Conservation (phyloP, 2,113 vertebrate species). For the Marmota flaviventris region DNA sequence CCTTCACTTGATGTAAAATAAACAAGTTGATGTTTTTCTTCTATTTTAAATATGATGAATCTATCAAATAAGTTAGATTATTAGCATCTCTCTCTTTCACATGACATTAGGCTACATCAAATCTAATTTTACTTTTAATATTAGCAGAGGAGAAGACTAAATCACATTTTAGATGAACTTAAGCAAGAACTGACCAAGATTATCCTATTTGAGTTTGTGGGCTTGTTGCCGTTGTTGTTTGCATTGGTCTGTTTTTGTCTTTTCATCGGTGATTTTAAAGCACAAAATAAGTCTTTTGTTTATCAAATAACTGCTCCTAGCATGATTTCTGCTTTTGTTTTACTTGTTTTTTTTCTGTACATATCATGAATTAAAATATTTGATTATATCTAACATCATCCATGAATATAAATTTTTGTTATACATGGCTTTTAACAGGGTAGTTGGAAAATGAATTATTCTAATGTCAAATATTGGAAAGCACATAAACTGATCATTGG, state of each 20-base stretch:
- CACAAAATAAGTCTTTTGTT: neutral
- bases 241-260: neutral
- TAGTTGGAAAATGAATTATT: slow-evolving; percentile 26
- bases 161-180: slow-evolving; percentile 44
- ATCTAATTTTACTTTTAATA: slow-evolving; percentile 50
- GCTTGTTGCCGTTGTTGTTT: neutral
- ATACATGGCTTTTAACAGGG: neutral
- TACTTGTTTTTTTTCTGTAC: slow-evolving; percentile 24
- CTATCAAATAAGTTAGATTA: slow-evolving; percentile 53
- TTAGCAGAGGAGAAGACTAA: slow-evolving; percentile 61
- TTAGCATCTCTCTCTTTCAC: slow-evolving; percentile 58
- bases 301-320: neutral
- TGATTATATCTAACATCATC: slow-evolving; percentile 14
- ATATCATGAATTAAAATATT: neutral
- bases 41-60: slow-evolving; percentile 71
- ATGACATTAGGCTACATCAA: slow-evolving; percentile 37
- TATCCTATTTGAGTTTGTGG: neutral
- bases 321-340: neutral
- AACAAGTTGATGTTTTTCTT: slow-evolving; percentile 68
- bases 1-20: slow-evolving; percentile 76
- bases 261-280: slow-evolving; percentile 25
- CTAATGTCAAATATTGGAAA: neutral
- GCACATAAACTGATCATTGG: neutral
- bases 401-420: neutral
- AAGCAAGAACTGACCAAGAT: neutral